phyloP scores from a whole-genome alignment of 2,888 invertebrate genomes.

The Lomographa bimaculata region DNA sequence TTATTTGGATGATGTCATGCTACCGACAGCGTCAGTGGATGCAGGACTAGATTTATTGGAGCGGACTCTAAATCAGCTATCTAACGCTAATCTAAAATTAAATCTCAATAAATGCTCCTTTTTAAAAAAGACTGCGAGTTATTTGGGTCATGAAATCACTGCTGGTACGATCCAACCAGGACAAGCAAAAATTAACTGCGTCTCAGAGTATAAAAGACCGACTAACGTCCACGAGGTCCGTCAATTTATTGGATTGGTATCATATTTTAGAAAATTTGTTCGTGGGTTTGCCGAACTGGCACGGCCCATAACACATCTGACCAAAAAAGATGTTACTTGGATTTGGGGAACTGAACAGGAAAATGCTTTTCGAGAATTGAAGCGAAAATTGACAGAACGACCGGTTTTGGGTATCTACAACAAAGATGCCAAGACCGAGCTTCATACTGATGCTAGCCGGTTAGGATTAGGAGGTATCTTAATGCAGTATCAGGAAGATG shows the following conservation, averaged over 20 bases:
- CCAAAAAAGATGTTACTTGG: slow-evolving; percentile 11
- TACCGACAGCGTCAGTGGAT: background rate
- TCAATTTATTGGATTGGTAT: slow-evolving; percentile 13
- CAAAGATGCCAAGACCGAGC: slow-evolving; percentile 35
- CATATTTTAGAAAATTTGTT: slow-evolving; percentile 14
- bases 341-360: slow-evolving; percentile 8
- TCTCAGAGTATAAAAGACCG: background rate
- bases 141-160: slow-evolving; percentile 13
- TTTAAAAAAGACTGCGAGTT: slow-evolving; percentile 5
- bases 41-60: slow-evolving; percentile 4
- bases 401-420: slow-evolving; percentile 43
- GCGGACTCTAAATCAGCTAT: background rate
- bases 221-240: slow-evolving; percentile 8
- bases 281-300: slow-evolving; percentile 14
- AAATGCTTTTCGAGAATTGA: slow-evolving; percentile 10
- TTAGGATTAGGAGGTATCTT: slow-evolving; percentile 42
- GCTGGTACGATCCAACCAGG: too few relatives aligned
- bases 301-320: slow-evolving; percentile 7
- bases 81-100: slow-evolving; percentile 10
- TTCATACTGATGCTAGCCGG: slow-evolving; percentile 45
- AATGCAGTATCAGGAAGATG: slow-evolving; percentile 28
- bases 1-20: too few relatives aligned
- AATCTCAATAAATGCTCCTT: slow-evolving; percentile 14
- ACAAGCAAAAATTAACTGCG: too few relatives aligned
- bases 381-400: slow-evolving; percentile 15